Percentiles rank a stretch among this genome's conserved stretches.
phyloP scores from a whole-genome alignment of 2,797 vertebrate species.

The Sylvilagus floridanus region DNA sequence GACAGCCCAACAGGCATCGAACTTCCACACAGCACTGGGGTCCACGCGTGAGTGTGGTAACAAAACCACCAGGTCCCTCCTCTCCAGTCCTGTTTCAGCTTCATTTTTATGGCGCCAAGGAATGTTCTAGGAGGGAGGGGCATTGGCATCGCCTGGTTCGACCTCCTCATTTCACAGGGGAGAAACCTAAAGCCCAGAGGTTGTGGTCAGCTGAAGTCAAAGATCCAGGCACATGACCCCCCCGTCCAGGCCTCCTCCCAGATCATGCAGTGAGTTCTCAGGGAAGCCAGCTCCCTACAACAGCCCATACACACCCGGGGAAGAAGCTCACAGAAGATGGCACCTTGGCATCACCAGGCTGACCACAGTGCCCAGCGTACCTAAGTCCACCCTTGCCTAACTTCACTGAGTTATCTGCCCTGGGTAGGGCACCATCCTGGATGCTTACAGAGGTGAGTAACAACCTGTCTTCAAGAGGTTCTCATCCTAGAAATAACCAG shows the following conservation, averaged over 20 bases:
- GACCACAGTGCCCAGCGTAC: background rate
- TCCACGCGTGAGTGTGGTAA: background rate
- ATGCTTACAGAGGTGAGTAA: background rate
- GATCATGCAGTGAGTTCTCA: background rate
- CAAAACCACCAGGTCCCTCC: background rate
- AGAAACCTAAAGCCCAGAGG: background rate
- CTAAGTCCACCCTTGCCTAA: background rate
- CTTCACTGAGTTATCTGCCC: background rate
- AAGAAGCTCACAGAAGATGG: background rate
- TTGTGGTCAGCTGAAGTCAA: background rate
- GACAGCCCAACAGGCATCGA: background rate
- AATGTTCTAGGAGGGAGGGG: background rate
- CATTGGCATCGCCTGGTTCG: background rate
- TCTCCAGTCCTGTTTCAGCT: background rate
- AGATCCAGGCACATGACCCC: background rate
- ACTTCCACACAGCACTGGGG: background rate
- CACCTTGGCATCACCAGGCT: background rate
- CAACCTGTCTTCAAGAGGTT: background rate
- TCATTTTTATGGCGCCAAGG: background rate
- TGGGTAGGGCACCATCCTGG: background rate
- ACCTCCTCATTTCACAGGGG: background rate
- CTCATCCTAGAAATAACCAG: conserved; percentile 11
- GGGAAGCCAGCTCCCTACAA: background rate
- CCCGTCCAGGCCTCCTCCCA: background rate
- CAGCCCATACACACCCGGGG: background rate